A percentile compares a stretch with the other conserved stretches of the same genome.
phyloP scores from a whole-genome alignment of 2,888 invertebrate genomes.

The Alloscopus bannaensis region DNA sequence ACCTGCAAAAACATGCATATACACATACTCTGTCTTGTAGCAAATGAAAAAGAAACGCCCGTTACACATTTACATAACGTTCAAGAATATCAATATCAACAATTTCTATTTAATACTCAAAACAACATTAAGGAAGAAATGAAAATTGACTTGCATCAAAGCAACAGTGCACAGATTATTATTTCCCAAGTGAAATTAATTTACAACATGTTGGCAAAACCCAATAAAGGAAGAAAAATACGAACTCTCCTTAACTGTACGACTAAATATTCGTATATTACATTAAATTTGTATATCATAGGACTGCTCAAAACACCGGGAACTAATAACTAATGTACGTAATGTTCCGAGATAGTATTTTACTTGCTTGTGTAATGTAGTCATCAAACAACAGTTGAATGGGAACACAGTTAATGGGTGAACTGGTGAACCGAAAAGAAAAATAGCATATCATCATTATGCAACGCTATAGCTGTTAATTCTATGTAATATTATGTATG shows the following conservation, averaged over 20 bases:
- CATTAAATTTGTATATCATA: too few species aligned
- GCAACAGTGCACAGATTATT: too few species aligned
- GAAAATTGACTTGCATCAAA: neutral
- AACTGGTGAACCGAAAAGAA: slow-evolving; percentile 18
- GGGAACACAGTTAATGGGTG: slow-evolving; percentile 32
- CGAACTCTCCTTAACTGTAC: too few species aligned
- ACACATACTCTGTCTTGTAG: too few species aligned
- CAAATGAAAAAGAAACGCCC: slow-evolving; percentile 10
- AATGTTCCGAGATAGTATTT: too few species aligned
- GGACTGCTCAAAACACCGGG: slow-evolving; percentile 20
- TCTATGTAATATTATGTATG: neutral
- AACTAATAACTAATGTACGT: too few species aligned
- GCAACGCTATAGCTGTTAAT: slow-evolving; percentile 20
- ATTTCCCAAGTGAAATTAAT: too few species aligned
- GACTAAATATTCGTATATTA: too few species aligned
- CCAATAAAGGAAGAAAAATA: too few species aligned
- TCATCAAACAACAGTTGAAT: slow-evolving; percentile 22
- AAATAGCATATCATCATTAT: slow-evolving; percentile 7
- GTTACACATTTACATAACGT: slow-evolving; percentile 3
- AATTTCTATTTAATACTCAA: slow-evolving; percentile 12
- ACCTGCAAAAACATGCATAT: too few species aligned
- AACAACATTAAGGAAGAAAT: slow-evolving; percentile 17
- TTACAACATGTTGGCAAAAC: too few species aligned
- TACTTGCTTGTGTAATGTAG: too few species aligned
- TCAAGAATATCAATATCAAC: slow-evolving; percentile 7